Evolutionary conservation across 2,888 invertebrate species (phyloP).

Genomic region (Xestia sexstrigata): DNA sequence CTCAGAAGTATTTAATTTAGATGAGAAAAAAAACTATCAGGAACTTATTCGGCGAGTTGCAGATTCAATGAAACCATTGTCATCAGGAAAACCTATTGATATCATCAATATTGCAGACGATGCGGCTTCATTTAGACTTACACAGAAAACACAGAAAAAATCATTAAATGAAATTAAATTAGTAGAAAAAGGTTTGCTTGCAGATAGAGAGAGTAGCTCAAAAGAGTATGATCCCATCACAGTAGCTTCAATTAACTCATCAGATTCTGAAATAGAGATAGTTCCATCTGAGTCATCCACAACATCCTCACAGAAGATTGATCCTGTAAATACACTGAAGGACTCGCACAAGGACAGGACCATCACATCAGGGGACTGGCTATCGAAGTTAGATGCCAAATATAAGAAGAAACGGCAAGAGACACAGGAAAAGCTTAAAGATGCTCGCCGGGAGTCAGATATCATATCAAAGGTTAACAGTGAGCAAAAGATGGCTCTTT

Average conservation of each 20-base stretch:
- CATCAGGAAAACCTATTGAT: conserved; percentile 75
- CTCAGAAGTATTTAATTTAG: conserved; percentile 89
- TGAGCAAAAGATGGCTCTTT: conserved; percentile 84
- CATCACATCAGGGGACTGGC: conserved; percentile 89
- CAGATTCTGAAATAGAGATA: conserved; percentile 86
- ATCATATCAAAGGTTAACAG: conserved; percentile 87
- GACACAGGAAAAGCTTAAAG: conserved; percentile 85
- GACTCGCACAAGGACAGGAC: conserved; percentile 89
- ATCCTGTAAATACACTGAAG: conserved; percentile 90
- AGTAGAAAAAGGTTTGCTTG: conserved; percentile 76
- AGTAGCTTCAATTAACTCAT: conserved; percentile 86
- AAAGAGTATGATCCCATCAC: conserved; percentile 86
- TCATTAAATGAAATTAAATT: conserved; percentile 82
- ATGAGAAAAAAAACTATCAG: conserved; percentile 90
- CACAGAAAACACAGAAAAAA: conserved; percentile 80
- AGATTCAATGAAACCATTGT: conserved; percentile 74
- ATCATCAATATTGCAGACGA: conserved; percentile 82
- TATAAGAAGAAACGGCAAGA: conserved; percentile 84
- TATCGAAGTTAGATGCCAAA: conserved; percentile 86
- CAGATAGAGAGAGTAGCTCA: conserved; percentile 77
- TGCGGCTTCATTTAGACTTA: conserved; percentile 79
- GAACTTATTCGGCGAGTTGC: conserved; percentile 87
- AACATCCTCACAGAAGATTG: conserved; percentile 81
- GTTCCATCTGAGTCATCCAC: conserved; percentile 85
- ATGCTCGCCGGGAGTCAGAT: conserved; percentile 85